Evolutionary conservation across 53 echinoderm and acorn worm genomes (phyloP), one percentile per base, ranked within the genome.

Genomic region (Stichopus horrens): DNA sequence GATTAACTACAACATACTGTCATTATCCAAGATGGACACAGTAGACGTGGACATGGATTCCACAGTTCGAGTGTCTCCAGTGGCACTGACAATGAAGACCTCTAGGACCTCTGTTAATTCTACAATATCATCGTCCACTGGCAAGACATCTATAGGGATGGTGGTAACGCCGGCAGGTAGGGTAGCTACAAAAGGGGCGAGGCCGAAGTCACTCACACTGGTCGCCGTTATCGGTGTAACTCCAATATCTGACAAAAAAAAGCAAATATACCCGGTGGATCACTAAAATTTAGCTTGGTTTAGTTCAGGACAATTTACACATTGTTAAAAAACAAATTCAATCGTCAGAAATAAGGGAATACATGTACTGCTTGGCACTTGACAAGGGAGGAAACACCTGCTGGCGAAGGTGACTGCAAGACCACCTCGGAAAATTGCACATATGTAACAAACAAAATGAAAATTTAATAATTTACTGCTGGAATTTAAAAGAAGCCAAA

Each of bases 81-180:
- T 74, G 10, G 74, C 71, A 53, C 86, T 55, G 53, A 74, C 71
- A 16, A 86, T 71, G 14, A 0, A 71, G 51, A 86, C n/a, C 53
- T 86, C 86, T 7, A 86, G 57, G 13, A 86, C 21, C 56, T 86
- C 86, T 52, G 68, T 73, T 8, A 52, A 20, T 21, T 86, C 86
- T 18, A 86, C 73, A 9, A 86, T 59, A 8, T 19, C 19, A 83
- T 83, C 83, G 16, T 83, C 83, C 5, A 0, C 21, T 5, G 63
- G 83, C 4, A 9, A 10, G 23, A 83, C 11, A 14, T 18, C 18
- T 8, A 83, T 58, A 9, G 23, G 65, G 10, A 83, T 5, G 20
- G 19, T 55, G 10, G 7, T 20, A 6, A 8, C 21, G 57, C 63
- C 63, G 37, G 83, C 83, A 21, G 83, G 83, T 23, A 83, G 23